A percentile compares a stretch with the other conserved stretches of the same genome.
Conservation (phyloP, 2,797 vertebrate species). For the Delichon dasypus region DNA sequence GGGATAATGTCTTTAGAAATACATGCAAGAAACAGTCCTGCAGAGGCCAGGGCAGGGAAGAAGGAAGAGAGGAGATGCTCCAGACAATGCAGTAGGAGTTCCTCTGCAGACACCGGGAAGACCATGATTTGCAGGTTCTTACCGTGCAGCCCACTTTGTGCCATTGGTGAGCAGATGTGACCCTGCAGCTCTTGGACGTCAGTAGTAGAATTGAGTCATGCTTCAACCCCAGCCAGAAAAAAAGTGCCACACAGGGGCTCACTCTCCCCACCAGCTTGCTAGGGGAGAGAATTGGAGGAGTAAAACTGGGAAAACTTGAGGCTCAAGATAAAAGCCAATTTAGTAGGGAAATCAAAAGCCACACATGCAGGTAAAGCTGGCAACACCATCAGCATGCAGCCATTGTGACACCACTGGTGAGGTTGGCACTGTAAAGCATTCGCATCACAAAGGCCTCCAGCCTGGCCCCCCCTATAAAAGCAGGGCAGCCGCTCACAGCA, state of each 20-base stretch:
- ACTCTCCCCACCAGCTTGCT: neutral
- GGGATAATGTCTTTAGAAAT: neutral
- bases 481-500: neutral
- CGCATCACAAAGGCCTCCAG: neutral
- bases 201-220: neutral
- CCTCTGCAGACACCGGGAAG: neutral
- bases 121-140: neutral
- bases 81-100: neutral
- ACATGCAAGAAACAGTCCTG: neutral
- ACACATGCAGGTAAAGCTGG: neutral
- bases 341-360: neutral
- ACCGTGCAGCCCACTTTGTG: neutral
- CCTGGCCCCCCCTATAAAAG: neutral
- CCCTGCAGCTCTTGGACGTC: neutral
- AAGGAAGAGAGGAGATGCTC: neutral
- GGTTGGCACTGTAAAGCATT: neutral
- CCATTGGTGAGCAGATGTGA: neutral
- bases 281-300: neutral
- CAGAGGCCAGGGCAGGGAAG: neutral
- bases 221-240: neutral
- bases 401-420: neutral
- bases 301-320: neutral
- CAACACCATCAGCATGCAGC: neutral
- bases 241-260: rapidly evolving
- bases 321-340: neutral